Percentiles rank a stretch among this genome's conserved stretches.
Evolutionary conservation across 1,140 invertebrate species (phyloP).

Genomic region (Platorchestia sp.): DNA sequence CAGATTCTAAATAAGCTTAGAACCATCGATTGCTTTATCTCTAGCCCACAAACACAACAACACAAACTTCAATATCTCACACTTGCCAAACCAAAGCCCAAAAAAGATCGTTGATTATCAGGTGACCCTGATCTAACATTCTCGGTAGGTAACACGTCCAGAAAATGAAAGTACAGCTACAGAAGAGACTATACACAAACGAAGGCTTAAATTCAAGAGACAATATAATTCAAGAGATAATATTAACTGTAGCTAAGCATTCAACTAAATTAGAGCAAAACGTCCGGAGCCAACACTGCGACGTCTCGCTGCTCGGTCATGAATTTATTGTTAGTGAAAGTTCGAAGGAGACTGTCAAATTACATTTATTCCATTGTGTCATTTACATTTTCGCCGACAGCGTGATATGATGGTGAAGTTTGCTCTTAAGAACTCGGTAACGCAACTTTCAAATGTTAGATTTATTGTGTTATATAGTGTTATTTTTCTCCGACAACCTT

Average conservation of each 20-base stretch:
- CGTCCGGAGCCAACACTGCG: not conserved
- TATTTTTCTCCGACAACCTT: not conserved
- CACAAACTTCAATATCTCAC: not conserved
- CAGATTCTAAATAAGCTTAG: not conserved
- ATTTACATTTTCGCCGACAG: not conserved
- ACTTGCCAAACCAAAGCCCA: not conserved
- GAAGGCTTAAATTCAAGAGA: slow-evolving; percentile 27
- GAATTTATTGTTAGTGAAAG: not conserved
- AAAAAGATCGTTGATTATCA: not conserved
- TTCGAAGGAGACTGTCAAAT: not conserved
- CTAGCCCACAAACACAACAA: not conserved
- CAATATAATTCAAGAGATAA: not conserved
- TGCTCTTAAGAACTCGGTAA: not conserved
- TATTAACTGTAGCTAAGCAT: slow-evolving; percentile 11
- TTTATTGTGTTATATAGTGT: no score
- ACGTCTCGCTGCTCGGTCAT: not conserved
- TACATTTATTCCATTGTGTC: not conserved
- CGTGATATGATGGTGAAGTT: not conserved
- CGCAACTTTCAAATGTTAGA: no score
- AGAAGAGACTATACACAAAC: slow-evolving; percentile 49
- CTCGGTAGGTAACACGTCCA: slow-evolving; percentile 26
- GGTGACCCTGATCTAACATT: not conserved
- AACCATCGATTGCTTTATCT: not conserved
- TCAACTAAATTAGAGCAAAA: slow-evolving; percentile 40
- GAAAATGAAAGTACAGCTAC: slow-evolving; percentile 33